Percentiles rank a stretch among this genome's conserved stretches.
phyloP scores from a whole-genome alignment of 1,140 invertebrate species.

The Proales similis region DNA sequence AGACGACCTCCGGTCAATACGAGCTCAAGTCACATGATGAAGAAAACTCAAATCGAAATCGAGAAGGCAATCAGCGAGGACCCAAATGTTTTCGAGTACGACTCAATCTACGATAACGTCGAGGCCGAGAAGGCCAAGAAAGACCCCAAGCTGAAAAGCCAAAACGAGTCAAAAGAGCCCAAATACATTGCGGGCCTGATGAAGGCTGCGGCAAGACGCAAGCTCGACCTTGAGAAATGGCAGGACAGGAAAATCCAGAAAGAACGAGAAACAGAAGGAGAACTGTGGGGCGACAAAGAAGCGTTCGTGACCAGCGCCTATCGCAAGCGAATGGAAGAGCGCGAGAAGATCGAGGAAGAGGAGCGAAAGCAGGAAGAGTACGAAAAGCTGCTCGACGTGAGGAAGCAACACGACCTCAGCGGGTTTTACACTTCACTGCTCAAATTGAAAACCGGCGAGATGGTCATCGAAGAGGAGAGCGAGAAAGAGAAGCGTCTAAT shows the following conservation, averaged over 20 bases:
- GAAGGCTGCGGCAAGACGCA: slow-evolving; percentile 39
- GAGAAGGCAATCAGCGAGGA: slow-evolving; percentile 38
- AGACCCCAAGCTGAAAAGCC: slow-evolving; percentile 9
- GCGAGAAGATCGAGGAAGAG: slow-evolving; percentile 35
- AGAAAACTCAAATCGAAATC: slow-evolving; percentile 36
- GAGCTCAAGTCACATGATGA: slow-evolving; percentile 15
- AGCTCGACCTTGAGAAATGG: slow-evolving; percentile 39
- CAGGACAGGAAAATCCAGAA: slow-evolving; percentile 42
- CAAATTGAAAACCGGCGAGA: slow-evolving; percentile 35
- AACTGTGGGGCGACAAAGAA: slow-evolving; percentile 42
- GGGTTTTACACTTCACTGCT: slow-evolving; percentile 32
- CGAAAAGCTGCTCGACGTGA: slow-evolving; percentile 29
- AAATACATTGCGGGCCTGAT: slow-evolving; percentile 42
- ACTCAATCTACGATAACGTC: slow-evolving; percentile 36
- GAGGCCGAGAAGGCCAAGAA: slow-evolving; percentile 18
- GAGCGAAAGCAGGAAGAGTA: slow-evolving; percentile 28
- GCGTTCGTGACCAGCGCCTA: slow-evolving; percentile 43
- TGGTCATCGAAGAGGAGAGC: slow-evolving; percentile 34
- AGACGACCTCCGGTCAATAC: slow-evolving; percentile 28
- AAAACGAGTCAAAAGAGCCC: slow-evolving; percentile 37
- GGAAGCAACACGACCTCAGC: slow-evolving; percentile 24
- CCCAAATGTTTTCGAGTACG: slow-evolving; percentile 38
- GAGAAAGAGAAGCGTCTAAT: slow-evolving; percentile 30
- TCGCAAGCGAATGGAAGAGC: slow-evolving; percentile 39
- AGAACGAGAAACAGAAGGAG: slow-evolving; percentile 41